Conservation (phyloP, 2,888 invertebrate species). For the Mechanitis messenoides region DNA sequence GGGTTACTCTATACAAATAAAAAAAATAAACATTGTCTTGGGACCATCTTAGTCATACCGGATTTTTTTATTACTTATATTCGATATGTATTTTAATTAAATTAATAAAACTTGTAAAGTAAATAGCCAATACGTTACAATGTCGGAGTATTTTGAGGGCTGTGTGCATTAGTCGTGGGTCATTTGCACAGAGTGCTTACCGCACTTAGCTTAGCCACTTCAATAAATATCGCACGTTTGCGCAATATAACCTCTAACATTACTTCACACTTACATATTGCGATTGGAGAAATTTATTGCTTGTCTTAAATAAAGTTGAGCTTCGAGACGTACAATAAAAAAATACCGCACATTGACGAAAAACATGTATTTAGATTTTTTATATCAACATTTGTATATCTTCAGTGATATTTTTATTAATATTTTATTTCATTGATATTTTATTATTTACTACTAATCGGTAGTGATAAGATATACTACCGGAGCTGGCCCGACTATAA, state of each 20-base stretch:
- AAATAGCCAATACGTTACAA: neutral
- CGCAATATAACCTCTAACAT: constrained; percentile 65
- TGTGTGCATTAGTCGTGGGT: constrained; percentile 62
- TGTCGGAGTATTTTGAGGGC: constrained; percentile 5
- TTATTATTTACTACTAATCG: no score
- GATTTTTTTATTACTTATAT: no score
- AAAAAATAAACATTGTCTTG: no score
- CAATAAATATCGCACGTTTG: constrained; percentile 74
- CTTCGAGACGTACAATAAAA: neutral
- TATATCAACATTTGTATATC: no score
- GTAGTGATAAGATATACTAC: no score
- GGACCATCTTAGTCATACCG: no score
- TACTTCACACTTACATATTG: constrained; percentile 66
- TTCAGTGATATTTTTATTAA: no score
- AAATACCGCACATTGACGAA: no score
- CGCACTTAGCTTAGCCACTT: constrained; percentile 51
- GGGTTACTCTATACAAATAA: no score
- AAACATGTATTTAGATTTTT: no score
- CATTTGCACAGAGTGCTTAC: constrained; percentile 62
- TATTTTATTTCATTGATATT: no score
- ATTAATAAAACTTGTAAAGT: constrained; percentile 6
- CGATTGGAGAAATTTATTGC: constrained; percentile 51
- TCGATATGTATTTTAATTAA: neutral
- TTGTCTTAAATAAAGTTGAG: constrained; percentile 16
- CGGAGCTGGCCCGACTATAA: no score